These are phyloP conservation scores for Pampus argenteus DNA, from an alignment of 2,797 vertebrate genomes.

Conservation along the genomic window DNA sequence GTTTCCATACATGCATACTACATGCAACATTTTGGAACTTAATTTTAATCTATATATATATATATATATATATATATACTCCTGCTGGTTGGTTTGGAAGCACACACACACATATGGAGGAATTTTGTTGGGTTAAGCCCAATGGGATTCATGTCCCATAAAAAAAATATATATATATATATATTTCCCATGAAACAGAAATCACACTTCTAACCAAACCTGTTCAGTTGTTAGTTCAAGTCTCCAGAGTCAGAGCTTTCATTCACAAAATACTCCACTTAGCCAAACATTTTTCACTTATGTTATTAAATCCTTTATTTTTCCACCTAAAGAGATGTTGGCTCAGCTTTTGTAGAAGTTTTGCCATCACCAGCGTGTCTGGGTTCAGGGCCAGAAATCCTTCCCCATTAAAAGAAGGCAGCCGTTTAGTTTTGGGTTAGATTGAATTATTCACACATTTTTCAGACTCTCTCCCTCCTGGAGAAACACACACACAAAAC, in stretches of 20 bases:
- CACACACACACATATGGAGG: background rate
- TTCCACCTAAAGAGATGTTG: slow-evolving; percentile 39
- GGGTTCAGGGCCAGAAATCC: slow-evolving; percentile 33
- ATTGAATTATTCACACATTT: slow-evolving; percentile 58
- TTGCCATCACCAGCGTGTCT: slow-evolving; percentile 22
- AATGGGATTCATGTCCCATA: background rate
- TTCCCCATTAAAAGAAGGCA: slow-evolving; percentile 29
- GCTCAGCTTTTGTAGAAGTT: background rate
- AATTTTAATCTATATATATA: no score
- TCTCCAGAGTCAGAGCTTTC: slow-evolving; percentile 1
- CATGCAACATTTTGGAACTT: no score
- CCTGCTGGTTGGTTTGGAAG: slow-evolving; percentile 1
- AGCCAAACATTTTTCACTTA: slow-evolving; percentile 2
- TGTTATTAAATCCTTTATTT: slow-evolving; percentile 45
- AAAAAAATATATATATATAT: background rate
- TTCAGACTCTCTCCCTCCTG: background rate
- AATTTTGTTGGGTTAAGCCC: background rate
- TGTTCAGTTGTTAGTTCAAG: background rate
- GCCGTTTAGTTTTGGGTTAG: slow-evolving; percentile 38
- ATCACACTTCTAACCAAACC: background rate
- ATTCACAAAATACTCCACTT: slow-evolving; percentile 21
- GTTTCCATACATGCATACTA: no score
- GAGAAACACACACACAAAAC: background rate
- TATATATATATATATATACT: no score
- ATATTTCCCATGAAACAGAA: background rate